Evolutionary conservation across 2,113 vertebrate genomes (phyloP).

Genomic region (Asarcornis scutulata): DNA sequence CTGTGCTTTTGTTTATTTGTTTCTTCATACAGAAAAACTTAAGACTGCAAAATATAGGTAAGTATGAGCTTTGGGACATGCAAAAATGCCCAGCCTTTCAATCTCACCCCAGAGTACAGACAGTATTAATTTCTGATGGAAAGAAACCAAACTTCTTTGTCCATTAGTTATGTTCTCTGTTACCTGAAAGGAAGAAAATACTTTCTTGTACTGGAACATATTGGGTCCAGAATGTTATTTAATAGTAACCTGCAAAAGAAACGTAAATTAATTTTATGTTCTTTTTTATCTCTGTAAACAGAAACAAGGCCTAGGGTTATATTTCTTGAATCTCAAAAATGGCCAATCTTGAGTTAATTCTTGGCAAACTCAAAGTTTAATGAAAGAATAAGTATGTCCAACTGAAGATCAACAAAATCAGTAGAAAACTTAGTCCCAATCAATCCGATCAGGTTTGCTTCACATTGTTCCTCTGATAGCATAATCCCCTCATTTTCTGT

Average conservation of each 20-base stretch:
- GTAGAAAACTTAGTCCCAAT: background rate
- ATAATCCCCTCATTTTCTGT: background rate
- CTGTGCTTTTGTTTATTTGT: background rate
- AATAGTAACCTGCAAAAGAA: background rate
- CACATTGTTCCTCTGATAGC: background rate
- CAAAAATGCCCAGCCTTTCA: background rate
- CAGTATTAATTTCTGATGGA: background rate
- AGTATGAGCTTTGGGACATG: background rate
- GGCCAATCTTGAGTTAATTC: too few relatives aligned
- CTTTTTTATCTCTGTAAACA: background rate
- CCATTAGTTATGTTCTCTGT: background rate
- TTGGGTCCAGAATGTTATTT: background rate
- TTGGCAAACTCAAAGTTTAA: background rate
- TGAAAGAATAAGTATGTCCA: background rate
- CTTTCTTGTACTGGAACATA: background rate
- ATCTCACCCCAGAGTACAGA: background rate
- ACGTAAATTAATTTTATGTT: background rate
- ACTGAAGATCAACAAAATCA: background rate
- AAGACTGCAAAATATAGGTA: background rate
- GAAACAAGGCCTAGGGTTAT: background rate
- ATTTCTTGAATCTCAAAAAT: background rate
- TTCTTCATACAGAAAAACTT: background rate
- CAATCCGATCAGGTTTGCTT: background rate
- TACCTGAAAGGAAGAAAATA: conserved; percentile 10
- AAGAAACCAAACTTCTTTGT: background rate